These are phyloP conservation scores for Brevimyrus niger DNA, from an alignment of 2,113 vertebrate species.

Conservation along the genomic window DNA sequence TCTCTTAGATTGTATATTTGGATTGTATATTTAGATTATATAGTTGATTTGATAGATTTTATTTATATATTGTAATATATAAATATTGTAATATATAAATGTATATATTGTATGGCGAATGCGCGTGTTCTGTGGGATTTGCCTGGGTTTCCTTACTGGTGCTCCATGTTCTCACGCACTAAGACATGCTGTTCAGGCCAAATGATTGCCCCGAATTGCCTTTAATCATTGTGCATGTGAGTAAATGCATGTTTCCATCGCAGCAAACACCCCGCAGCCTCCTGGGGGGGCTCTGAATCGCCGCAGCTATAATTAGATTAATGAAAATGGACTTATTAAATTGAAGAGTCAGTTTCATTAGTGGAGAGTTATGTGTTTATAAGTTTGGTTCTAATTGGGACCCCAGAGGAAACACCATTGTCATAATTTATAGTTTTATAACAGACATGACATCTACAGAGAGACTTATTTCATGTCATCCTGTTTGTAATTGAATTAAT, in stretches of 20 bases:
- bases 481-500: not conserved
- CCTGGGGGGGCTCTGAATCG: not conserved
- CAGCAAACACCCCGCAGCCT: not conserved
- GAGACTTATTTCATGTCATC: not conserved
- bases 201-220: not conserved
- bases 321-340: not conserved
- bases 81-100: too few relatives aligned
- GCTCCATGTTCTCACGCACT: not conserved
- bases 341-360: not conserved
- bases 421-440: not conserved
- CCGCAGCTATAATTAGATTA: not conserved
- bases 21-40: too few relatives aligned
- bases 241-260: not conserved
- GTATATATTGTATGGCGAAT: too few relatives aligned
- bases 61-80: too few relatives aligned
- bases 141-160: not conserved
- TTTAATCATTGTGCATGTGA: not conserved
- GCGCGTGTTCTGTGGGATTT: not conserved
- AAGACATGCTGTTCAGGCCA: not conserved
- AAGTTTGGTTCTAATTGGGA: not conserved
- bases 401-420: not conserved
- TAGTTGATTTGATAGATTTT: too few relatives aligned
- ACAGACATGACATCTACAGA: not conserved
- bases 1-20: too few relatives aligned
- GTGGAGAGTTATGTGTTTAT: not conserved